Evolutionary conservation across 2,888 invertebrate genomes (phyloP), one percentile per base, ranked within the genome.

Genomic region (Cantharis flavilabris): DNA sequence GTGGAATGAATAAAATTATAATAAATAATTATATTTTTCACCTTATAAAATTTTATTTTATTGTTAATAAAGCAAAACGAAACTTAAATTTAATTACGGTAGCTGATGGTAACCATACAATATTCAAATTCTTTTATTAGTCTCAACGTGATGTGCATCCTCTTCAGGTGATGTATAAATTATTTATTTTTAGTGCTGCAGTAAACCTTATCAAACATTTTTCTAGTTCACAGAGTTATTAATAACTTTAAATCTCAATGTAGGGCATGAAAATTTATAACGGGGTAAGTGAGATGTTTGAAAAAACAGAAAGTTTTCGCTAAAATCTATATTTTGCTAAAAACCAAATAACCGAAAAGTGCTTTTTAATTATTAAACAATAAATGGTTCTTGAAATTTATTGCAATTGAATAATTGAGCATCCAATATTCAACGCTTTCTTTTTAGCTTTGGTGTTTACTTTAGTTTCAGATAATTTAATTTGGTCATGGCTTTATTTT

Each of bases 401-500:
- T 49, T 49, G 7, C n/a, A 49, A 65, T 65, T 18, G 18, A 65
- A 65, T 65, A 20, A 20, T 65, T 7, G 11, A 23, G 23, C 10
- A 65, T 65, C 65, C 23, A 65, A 65, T 65, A 65, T 65, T 65
- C 23, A 65, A 65, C 23, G 11, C 16, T 23, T 23, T 18, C 65
- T 5, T 18, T 64, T 65, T 65, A 65, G 18, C 23, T 65, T 18
- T 11, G 11, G 20, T 20, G 20, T 65, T 23, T 65, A 28, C 70
- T n/a, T 30, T 28, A 73, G 62, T 14, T 33, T 23, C n/a, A 30
- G 70, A 63, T 73, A 73, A 73, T 73, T 73, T 73, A 70, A 73
- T 73, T 73, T 73, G 69, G 73, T 10, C 69, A 62, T 70, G 26
- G 69, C 28, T 70, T 70, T 73, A 73, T 73, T 73, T 67, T 69